Base-by-base conservation (phyloP, 1,140 invertebrate species). In the Cyclargus thomasi region DNA sequence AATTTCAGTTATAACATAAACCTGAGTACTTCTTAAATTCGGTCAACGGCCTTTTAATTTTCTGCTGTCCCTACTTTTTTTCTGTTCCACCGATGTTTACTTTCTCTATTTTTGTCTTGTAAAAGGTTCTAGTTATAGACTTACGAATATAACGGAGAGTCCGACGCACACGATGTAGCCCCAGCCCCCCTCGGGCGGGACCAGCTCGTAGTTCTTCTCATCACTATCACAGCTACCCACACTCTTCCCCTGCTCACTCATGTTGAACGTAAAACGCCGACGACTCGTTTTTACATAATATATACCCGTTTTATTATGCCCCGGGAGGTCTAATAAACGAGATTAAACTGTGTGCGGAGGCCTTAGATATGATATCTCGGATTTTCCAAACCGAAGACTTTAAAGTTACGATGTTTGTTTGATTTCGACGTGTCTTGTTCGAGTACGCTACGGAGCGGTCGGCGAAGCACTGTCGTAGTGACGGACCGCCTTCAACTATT, bases 101-200 rank as follows among this genome's bases (percentile, higher is more conserved):
- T 8, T 8, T 14, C 5, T 47, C n/a, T 47, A 47, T 5, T 14
- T 8, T 47, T 47, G 14, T 8, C 0, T 47, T 14, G 39, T 14
- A 11, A 35, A 5, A 35, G 29, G 29, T 35, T 35, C 8, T 35
- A 5, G 29, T 5, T 35, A 35, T 3, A 57, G 80, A 93, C 93
- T 92, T 91, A 95, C 94, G 78, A 93, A 93, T 47, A 92, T 93
- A 64, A 94, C 67, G 21, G 92, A 92, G 59, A 92, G 83, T n/a
- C 92, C 93, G 14, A 94, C 72, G 68, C 93, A 93, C 11, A 95
- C 88, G 4, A 93, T 76, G 80, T 94, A 94, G 0, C 94, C 94
- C 93, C 93, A 95, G 1, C 93, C 94, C 17, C 94, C 94, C 72
- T 95, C 92, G 0, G 94, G 94, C 8, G 93, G 86, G 11, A 88